Conservation (phyloP, 2,797 vertebrate genomes). For the Chelonia mydas region DNA sequence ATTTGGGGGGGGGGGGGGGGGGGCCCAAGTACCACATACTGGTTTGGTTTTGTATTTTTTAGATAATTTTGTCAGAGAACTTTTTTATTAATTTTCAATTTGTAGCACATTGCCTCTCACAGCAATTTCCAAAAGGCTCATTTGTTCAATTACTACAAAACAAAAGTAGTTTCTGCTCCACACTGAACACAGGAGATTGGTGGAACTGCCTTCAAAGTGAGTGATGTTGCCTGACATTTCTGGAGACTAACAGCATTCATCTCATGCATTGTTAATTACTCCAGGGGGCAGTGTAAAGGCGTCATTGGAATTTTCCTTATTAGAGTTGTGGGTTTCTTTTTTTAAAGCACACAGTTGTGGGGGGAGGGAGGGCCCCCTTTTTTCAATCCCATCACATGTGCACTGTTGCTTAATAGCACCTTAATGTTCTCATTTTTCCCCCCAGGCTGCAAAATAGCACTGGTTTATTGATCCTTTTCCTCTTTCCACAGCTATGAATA, state of each 20-base stretch:
- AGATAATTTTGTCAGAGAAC: not conserved
- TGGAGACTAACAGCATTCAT: not conserved
- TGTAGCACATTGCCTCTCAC: not conserved
- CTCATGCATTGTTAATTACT: not conserved
- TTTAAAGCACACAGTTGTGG: not conserved
- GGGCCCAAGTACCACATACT: not conserved
- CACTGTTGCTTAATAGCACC: not conserved
- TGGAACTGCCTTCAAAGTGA: not conserved
- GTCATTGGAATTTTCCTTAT: not conserved
- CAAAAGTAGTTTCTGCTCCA: not conserved
- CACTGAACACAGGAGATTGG: not conserved
- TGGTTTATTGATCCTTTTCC: not conserved
- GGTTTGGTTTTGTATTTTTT: not conserved
- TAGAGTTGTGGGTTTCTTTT: not conserved
- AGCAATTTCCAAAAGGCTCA: slow-evolving; percentile 15
- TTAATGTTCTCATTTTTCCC: not conserved
- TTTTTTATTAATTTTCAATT: not conserved
- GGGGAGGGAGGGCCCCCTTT: not conserved
- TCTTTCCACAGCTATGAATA: fast-evolving
- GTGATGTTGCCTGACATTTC: slow-evolving; percentile 29
- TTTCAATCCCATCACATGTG: not conserved
- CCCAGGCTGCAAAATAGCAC: not conserved
- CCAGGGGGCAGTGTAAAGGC: not conserved
- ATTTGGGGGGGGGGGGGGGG: not conserved
- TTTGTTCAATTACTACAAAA: not conserved